Evolutionary conservation across 2,797 vertebrate genomes (phyloP).

Genomic region (Prunella strophiata): DNA sequence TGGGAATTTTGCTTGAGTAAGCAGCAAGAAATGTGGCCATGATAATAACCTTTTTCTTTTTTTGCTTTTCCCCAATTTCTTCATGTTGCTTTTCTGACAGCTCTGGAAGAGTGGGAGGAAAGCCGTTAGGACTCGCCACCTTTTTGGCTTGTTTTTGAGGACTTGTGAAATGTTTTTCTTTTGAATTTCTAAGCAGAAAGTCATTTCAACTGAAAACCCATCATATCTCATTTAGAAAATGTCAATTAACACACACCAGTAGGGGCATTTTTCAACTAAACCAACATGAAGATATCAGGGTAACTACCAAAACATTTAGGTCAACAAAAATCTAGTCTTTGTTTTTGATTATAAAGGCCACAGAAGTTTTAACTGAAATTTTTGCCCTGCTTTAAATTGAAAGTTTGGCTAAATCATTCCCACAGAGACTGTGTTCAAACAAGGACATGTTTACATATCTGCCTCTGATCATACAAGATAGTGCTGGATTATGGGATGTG

Average conservation of each 20-base stretch:
- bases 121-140: background rate
- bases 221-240: conserved; percentile 27
- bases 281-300: background rate
- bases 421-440: background rate
- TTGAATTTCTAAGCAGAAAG: background rate
- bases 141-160: conserved; percentile 31
- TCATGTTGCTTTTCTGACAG: conserved; percentile 42
- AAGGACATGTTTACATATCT: background rate
- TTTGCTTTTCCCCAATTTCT: background rate
- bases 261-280: conserved; percentile 8
- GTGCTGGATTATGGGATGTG: background rate
- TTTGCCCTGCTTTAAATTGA: background rate
- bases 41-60: conserved; percentile 30
- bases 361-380: background rate
- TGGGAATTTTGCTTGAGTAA: conserved; percentile 48
- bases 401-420: conserved; percentile 5
- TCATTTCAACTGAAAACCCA: conserved; percentile 6
- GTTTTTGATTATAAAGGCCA: background rate
- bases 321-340: background rate
- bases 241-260: conserved; percentile 13
- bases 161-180: conserved; percentile 21
- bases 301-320: background rate
- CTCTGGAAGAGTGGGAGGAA: conserved; percentile 36
- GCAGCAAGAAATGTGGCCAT: conserved; percentile 4
- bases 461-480: conserved; percentile 52